A percentile compares a stretch with the other conserved stretches of the same genome.
These are phyloP conservation scores for roundworm (Caenorhabditis elegans) DNA, from an alignment of 1,140 invertebrate genomes.

Conservation along the genomic window DNA sequence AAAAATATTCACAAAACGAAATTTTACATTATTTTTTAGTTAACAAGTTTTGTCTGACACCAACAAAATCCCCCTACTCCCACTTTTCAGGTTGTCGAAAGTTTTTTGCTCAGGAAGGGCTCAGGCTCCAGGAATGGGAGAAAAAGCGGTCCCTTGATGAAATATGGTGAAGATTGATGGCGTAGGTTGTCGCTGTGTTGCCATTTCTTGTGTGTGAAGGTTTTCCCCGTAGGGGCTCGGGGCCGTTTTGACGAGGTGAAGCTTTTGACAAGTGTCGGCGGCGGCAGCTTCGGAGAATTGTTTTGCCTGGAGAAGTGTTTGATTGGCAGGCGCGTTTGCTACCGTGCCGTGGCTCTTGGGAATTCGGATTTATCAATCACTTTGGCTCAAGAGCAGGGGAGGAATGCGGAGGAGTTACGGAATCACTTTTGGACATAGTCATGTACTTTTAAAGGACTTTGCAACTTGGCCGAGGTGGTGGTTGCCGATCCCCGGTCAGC, in stretches of 20 bases:
- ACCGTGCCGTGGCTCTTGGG: too few species aligned
- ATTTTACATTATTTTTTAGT: too few species aligned
- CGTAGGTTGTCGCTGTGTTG: slow-evolving; percentile 30
- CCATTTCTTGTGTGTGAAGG: slow-evolving; percentile 28
- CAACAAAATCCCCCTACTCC: not conserved
- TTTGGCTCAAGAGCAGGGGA: not conserved
- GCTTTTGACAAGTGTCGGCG: slow-evolving; percentile 16
- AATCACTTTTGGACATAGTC: too few species aligned
- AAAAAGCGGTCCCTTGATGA: slow-evolving; percentile 32
- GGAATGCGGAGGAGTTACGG: not conserved
- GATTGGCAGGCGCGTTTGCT: slow-evolving; percentile 27
- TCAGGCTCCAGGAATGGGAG: not conserved
- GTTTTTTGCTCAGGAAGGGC: not conserved
- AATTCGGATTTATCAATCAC: slow-evolving; percentile 21
- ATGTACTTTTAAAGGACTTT: too few species aligned
- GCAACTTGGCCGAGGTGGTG: too few species aligned
- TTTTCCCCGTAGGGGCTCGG: not conserved
- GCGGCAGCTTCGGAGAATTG: not conserved
- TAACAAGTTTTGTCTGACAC: too few species aligned
- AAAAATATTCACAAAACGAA: too few species aligned
- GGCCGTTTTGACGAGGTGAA: too few species aligned
- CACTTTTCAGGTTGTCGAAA: not conserved
- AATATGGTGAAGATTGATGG: slow-evolving; percentile 30
- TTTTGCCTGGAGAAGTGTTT: slow-evolving; percentile 33
- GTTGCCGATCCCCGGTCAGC: too few species aligned